These are phyloP conservation scores for Heliconius ethilla DNA, from an alignment of 2,888 invertebrate genomes.

Conservation along the genomic window DNA sequence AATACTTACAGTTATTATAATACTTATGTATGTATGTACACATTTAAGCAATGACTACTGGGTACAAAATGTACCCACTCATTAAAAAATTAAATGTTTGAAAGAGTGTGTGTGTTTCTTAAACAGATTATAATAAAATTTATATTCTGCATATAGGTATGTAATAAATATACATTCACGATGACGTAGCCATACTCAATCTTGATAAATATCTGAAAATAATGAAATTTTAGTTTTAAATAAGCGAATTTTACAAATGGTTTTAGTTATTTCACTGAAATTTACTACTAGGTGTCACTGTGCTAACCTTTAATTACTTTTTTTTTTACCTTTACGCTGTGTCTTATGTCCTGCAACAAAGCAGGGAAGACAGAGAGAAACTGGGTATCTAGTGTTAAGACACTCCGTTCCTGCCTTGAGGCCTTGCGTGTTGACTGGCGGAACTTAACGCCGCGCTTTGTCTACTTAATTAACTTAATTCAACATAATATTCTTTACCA, in stretches of 20 bases:
- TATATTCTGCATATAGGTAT: neutral
- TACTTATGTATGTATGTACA: conserved; percentile 9
- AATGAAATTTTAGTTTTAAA: neutral
- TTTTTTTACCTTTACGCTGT: too few relatives aligned
- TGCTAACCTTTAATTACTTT: too few relatives aligned
- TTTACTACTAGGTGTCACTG: neutral
- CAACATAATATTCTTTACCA: too few relatives aligned
- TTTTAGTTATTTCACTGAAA: neutral
- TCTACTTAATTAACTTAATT: too few relatives aligned
- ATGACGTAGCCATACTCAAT: conserved; percentile 14
- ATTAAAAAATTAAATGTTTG: neutral
- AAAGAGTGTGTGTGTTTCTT: neutral
- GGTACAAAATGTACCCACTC: neutral
- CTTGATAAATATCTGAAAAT: conserved; percentile 19
- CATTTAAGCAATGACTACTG: conserved; percentile 12
- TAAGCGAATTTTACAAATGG: too few relatives aligned
- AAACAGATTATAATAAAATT: conserved; percentile 8
- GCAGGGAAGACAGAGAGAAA: too few relatives aligned
- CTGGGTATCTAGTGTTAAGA: too few relatives aligned
- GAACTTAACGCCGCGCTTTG: too few relatives aligned
- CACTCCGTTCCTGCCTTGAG: too few relatives aligned
- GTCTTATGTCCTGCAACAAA: too few relatives aligned
- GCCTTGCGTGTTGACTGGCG: too few relatives aligned
- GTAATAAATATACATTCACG: neutral
- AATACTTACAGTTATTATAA: conserved; percentile 17